These are phyloP conservation scores for Amblyopsis rosae DNA, from an alignment of 2,113 vertebrate genomes.

Conservation along the genomic window DNA sequence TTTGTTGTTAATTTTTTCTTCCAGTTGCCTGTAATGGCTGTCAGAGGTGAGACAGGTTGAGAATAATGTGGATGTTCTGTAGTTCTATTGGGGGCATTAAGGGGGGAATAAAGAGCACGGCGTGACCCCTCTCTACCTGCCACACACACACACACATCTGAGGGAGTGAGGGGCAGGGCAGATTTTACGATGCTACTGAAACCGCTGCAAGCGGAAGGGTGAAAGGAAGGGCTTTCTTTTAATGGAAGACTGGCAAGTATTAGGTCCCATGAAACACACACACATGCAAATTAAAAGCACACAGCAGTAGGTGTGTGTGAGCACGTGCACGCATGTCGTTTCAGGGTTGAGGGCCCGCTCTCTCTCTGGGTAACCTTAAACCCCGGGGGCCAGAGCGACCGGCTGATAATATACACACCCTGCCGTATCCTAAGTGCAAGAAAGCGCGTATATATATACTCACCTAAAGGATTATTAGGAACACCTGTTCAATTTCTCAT, in stretches of 20 bases:
- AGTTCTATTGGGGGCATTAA: too few relatives aligned
- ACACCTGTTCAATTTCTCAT: too few relatives aligned
- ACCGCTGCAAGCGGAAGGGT: slow-evolving; percentile 10
- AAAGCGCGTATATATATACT: too few relatives aligned
- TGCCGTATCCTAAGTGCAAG: neutral
- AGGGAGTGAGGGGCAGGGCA: slow-evolving; percentile 16
- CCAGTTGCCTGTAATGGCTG: too few relatives aligned
- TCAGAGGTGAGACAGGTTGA: too few relatives aligned
- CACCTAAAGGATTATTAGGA: too few relatives aligned
- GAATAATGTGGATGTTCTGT: too few relatives aligned
- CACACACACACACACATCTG: slow-evolving; percentile 12
- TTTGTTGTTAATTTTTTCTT: too few relatives aligned
- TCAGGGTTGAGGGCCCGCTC: neutral
- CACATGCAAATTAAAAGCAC: neutral
- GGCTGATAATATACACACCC: slow-evolving; percentile 1
- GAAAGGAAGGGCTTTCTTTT: slow-evolving; percentile 1
- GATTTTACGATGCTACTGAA: slow-evolving; percentile 36
- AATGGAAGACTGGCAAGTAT: slow-evolving; percentile 18
- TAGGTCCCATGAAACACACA: slow-evolving; percentile 5
- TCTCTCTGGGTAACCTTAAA: slow-evolving; percentile 11
- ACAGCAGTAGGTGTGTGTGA: neutral
- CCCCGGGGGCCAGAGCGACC: neutral
- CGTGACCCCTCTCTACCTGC: too few relatives aligned
- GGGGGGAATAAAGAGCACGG: too few relatives aligned
- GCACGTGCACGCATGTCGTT: neutral